Evolutionary conservation across 2,797 vertebrate genomes (phyloP).

Genomic region (Serranus cabrilla): DNA sequence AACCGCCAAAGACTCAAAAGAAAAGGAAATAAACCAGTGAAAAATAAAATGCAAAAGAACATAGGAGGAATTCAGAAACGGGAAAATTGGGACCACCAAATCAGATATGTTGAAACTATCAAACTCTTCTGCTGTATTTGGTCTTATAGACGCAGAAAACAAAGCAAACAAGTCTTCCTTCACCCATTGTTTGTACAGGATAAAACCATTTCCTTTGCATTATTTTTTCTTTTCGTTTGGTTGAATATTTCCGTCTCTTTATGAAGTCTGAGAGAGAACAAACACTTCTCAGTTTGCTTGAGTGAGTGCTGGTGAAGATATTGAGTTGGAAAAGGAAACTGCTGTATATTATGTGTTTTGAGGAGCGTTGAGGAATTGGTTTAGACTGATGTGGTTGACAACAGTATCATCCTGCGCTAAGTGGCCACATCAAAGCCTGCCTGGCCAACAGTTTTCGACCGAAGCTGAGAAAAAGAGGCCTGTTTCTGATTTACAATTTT

Average conservation of each 20-base stretch:
- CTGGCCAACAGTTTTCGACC: constrained; percentile 40
- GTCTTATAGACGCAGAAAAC: constrained; percentile 1
- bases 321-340: constrained; percentile 49
- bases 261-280: constrained; percentile 40
- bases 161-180: constrained; percentile 10
- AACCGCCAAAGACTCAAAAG: constrained; percentile 20
- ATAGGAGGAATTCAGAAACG: constrained; percentile 21
- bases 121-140: constrained; percentile 20
- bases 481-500: constrained; percentile 58
- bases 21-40: constrained; percentile 16
- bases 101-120: constrained; percentile 35
- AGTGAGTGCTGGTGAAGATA: constrained; percentile 33
- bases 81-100: constrained; percentile 22
- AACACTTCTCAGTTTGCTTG: constrained; percentile 39
- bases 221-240: constrained; percentile 29
- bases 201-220: constrained; percentile 45
- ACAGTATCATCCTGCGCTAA: constrained; percentile 67
- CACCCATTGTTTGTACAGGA: constrained; percentile 27
- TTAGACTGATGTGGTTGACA: constrained; percentile 72
- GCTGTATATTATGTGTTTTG: constrained; percentile 56
- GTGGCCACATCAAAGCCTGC: constrained; percentile 70
- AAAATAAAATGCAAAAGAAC: constrained; percentile 31
- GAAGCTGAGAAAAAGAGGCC: constrained; percentile 46
- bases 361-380: constrained; percentile 59
- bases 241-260: constrained; percentile 50